These are phyloP conservation scores for Heliconius nattereri DNA, from an alignment of 1,140 invertebrate species.

Conservation along the genomic window DNA sequence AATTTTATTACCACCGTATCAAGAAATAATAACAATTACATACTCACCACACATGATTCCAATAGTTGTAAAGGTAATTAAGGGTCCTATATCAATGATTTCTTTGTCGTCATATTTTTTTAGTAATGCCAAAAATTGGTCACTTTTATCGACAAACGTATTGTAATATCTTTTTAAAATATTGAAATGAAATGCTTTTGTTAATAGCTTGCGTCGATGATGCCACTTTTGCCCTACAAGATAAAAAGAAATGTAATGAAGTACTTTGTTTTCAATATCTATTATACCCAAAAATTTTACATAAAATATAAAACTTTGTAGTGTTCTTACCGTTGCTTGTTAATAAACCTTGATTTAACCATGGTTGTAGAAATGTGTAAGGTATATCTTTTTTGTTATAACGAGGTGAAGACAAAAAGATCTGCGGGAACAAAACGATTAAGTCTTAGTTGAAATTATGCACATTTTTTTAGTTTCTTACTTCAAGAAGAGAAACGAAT, in stretches of 20 bases:
- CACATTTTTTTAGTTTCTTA: neutral
- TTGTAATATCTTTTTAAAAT: conserved; percentile 23
- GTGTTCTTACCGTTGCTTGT: neutral
- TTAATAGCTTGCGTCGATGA: conserved; percentile 9
- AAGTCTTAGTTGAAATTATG: neutral
- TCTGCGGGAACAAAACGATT: neutral
- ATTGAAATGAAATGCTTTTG: conserved; percentile 20
- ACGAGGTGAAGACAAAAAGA: neutral
- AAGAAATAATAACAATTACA: neutral
- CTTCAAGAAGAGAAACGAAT: too few species aligned
- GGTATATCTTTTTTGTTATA: neutral
- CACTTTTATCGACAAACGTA: conserved; percentile 53
- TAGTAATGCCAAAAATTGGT: conserved; percentile 31
- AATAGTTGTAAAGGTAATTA: conserved; percentile 32
- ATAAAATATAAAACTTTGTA: too few species aligned
- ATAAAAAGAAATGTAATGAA: neutral
- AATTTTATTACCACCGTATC: neutral
- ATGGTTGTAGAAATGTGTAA: neutral
- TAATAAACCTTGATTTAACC: conserved; percentile 2
- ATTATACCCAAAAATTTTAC: too few species aligned
- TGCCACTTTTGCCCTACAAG: conserved; percentile 18
- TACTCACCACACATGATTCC: neutral
- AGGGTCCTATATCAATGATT: conserved; percentile 22
- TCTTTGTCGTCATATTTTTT: conserved; percentile 16
- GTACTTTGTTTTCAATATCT: neutral